Percentiles rank a stretch among this genome's conserved stretches.
phyloP scores from a whole-genome alignment of 2,888 invertebrate species.

The Nemotelus pantherinus region DNA sequence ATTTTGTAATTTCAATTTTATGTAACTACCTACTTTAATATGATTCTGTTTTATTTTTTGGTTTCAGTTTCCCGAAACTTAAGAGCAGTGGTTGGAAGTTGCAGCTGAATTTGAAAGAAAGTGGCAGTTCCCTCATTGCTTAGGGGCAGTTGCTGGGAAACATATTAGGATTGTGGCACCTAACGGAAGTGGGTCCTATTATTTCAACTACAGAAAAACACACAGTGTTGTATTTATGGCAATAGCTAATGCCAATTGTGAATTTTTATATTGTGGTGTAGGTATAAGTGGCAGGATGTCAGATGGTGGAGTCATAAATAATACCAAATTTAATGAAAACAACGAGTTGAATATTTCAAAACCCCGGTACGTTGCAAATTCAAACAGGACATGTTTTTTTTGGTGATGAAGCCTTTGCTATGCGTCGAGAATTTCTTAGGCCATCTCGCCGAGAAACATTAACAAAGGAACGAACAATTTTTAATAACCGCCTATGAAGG shows the following conservation, averaged over 20 bases:
- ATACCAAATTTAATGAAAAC: too few relatives aligned
- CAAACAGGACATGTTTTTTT: neutral
- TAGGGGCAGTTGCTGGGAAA: too few relatives aligned
- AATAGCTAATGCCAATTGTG: too few relatives aligned
- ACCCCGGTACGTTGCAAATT: too few relatives aligned
- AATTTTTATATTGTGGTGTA: too few relatives aligned
- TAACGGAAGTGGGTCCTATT: neutral
- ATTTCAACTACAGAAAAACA: neutral
- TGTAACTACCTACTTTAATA: neutral
- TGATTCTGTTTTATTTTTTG: neutral
- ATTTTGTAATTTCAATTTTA: neutral
- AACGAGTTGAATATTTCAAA: too few relatives aligned
- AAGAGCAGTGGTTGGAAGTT: neutral
- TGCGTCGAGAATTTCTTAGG: slow-evolving; percentile 3
- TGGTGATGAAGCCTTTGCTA: slow-evolving; percentile 17
- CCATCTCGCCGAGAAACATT: slow-evolving; percentile 7
- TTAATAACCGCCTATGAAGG: neutral
- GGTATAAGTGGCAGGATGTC: too few relatives aligned
- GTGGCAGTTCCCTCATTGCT: too few relatives aligned
- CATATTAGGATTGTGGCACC: too few relatives aligned
- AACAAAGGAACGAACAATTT: slow-evolving; percentile 12
- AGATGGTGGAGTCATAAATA: too few relatives aligned
- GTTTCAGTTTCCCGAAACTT: too few relatives aligned
- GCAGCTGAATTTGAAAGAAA: too few relatives aligned
- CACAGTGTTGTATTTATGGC: neutral